Base-by-base conservation (phyloP, 2,888 invertebrate species). In the Pristionchus arcanus region DNA sequence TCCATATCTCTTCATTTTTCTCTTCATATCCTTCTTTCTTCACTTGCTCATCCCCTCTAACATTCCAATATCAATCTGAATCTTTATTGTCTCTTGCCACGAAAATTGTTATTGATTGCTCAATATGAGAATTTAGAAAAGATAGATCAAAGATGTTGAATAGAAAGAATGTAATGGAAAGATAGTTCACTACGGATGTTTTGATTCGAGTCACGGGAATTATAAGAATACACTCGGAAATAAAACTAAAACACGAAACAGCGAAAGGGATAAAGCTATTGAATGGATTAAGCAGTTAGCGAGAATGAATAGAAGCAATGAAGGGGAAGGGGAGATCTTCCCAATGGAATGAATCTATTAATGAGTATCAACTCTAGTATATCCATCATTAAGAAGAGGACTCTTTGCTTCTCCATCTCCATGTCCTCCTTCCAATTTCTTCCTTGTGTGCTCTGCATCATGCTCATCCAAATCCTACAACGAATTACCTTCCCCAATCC, bases 381-480 rank as follows among this genome's bases (percentile, higher is more conserved):
- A 86, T 86, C 86, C 86, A 86, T 86, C 86, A 34, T 86, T 86
- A 25, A 66, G 42, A 49, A 63, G 66, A 53, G 84, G 84, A 37
- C 53, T 86, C 66, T 66, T 86, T 16, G n/a, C 31, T n/a, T 86
- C 86, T 66, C 66, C 66, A 77, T 84, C 84, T 49, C n/a, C n/a
- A 55, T 55, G 55, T 84, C 59, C 84, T 42, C 53, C 53, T 31
- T 53, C 77, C 77, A 77, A 42, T 55, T 86, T 86, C 86, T 66
- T 86, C 28, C 66, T 63, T 13, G 71, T 71, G 13, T 87, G 87
- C 15, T 87, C 87, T 21, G 71, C 74, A 74, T 87, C 87, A 25
- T 87, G 87, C 25, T 74, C 55, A n/a, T 87, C 87, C 74, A 87
- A 34, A 63, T 87, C 87, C 87, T 87, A 53, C 71, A 86, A 21